These are phyloP conservation scores for Callaeas wilsoni DNA, from an alignment of 2,113 vertebrate species.

Conservation along the genomic window DNA sequence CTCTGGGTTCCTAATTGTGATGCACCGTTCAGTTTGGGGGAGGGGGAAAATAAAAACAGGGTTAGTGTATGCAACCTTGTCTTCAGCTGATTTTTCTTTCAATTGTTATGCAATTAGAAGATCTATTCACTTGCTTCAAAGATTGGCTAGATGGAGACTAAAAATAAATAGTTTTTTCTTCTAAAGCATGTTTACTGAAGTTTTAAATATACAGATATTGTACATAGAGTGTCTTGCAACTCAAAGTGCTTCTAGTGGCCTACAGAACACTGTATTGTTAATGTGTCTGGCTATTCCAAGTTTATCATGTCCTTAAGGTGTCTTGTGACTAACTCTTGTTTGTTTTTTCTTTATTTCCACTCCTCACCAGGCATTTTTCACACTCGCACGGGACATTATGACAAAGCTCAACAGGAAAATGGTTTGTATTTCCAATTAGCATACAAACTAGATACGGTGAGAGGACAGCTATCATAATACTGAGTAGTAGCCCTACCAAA, in stretches of 20 bases:
- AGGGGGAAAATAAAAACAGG: neutral
- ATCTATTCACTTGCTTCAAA: neutral
- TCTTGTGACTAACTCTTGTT: neutral
- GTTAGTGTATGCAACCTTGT: neutral
- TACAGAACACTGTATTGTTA: neutral
- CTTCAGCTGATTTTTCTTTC: neutral
- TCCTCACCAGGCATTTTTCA: conserved; percentile 88
- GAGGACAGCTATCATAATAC: neutral
- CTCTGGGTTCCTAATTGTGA: neutral
- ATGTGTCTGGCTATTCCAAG: neutral
- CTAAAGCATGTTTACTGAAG: neutral
- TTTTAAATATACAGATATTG: neutral
- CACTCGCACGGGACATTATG: conserved; percentile 93
- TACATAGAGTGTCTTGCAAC: neutral
- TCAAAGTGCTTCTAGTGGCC: neutral
- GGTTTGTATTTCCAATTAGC: conserved; percentile 76
- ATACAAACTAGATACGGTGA: neutral
- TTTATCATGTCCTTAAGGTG: neutral
- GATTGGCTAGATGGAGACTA: neutral
- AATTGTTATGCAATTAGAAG: neutral
- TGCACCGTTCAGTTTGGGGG: neutral
- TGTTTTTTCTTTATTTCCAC: neutral
- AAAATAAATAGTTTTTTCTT: neutral
- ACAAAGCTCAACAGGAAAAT: conserved; percentile 97
- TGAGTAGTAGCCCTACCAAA: neutral